Conservation (phyloP, 2,113 vertebrate genomes). For the Alethe castanea region DNA sequence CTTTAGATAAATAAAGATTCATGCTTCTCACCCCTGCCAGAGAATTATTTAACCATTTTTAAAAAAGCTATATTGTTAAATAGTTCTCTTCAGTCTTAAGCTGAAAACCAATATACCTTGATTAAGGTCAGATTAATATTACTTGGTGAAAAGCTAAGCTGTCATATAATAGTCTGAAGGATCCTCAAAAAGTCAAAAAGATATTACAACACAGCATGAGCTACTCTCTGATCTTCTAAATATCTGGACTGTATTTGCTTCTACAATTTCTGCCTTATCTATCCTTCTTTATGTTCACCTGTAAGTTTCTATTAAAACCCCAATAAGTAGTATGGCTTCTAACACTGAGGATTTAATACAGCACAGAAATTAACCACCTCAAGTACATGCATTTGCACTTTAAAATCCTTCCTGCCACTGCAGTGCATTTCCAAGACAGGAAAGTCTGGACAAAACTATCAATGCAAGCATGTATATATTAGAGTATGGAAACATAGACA, state of each 20-base stretch:
- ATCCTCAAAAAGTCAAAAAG: slow-evolving; percentile 35
- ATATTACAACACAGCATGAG: slow-evolving; percentile 59
- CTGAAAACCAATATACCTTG: slow-evolving; percentile 52
- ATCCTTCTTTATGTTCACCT: slow-evolving; percentile 61
- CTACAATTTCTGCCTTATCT: slow-evolving; percentile 64
- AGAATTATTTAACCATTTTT: background rate
- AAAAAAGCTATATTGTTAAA: slow-evolving; percentile 30
- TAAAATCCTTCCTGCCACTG: slow-evolving; percentile 17
- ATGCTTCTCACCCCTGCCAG: background rate
- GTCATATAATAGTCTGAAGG: slow-evolving; percentile 57
- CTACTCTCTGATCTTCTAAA: slow-evolving; percentile 68
- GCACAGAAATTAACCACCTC: slow-evolving; percentile 49
- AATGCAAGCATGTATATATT: background rate
- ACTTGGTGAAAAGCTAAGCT: slow-evolving; percentile 61
- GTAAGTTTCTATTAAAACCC: slow-evolving; percentile 54
- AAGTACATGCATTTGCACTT: slow-evolving; percentile 22
- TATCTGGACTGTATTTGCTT: slow-evolving; percentile 60
- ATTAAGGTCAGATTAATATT: slow-evolving; percentile 43
- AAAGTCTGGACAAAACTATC: background rate
- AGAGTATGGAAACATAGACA: background rate
- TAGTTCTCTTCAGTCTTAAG: slow-evolving; percentile 53
- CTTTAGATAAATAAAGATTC: slow-evolving; percentile 20
- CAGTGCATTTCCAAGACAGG: background rate
- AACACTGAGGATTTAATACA: slow-evolving; percentile 38
- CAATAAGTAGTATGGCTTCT: slow-evolving; percentile 39